Conservation (phyloP, 2,888 invertebrate genomes). For the Cetonia aurata region DNA sequence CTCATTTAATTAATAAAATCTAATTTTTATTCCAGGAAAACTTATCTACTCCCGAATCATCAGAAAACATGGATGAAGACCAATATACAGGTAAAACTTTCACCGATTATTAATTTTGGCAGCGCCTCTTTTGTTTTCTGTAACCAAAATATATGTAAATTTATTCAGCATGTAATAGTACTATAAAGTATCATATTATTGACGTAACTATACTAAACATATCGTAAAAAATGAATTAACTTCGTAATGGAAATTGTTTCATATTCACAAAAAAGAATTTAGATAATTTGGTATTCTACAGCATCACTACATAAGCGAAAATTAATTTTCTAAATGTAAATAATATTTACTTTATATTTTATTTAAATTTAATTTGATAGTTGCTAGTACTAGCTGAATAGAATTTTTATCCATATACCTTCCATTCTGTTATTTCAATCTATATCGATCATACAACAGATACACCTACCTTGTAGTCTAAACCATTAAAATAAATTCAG, state of each 20-base stretch:
- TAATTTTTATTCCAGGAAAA: conserved; percentile 76
- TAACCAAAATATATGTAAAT: not conserved
- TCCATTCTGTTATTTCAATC: conserved; percentile 2
- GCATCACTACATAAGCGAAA: no score
- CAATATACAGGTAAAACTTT: conserved; percentile 74
- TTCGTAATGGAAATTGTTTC: no score
- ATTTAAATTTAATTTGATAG: no score
- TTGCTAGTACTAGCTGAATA: no score
- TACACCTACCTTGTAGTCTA: conserved; percentile 53
- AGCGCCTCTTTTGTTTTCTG: conserved; percentile 39
- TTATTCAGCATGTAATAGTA: not conserved
- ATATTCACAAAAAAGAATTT: no score
- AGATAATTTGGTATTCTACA: no score
- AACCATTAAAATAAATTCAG: conserved; percentile 32
- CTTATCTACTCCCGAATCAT: conserved; percentile 76
- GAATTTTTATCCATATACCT: no score
- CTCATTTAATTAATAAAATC: not conserved
- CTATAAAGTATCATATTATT: no score
- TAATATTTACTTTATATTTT: not conserved
- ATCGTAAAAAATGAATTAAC: not conserved
- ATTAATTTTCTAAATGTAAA: not conserved
- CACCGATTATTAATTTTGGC: conserved; percentile 58
- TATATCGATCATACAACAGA: conserved; percentile 28
- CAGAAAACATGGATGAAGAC: conserved; percentile 79
- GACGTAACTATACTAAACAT: no score